Evolutionary conservation across 2,888 invertebrate genomes (phyloP), one percentile per base, ranked within the genome.

Genomic region (Lagria hirta): DNA sequence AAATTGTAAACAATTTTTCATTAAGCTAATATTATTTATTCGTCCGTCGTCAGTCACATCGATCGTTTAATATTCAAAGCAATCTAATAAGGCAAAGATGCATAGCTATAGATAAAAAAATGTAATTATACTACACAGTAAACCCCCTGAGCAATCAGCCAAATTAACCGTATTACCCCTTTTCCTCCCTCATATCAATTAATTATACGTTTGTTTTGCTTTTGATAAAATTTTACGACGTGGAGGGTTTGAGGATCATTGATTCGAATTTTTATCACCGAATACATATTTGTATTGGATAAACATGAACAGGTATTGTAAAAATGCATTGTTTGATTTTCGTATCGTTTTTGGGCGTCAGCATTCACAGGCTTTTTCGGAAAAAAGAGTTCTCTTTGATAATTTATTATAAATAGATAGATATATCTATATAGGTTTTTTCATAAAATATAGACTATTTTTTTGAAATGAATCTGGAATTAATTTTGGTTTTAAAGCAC

Each of bases 271-370:
- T 26, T 26, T 43, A 44, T 40, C 44, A 28, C 26, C 21, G 33
- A 38, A 40, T 33, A 43, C 37, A 44, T 44, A 32, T 44, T 44
- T 44, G 27, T 24, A 7, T 12, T 15, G 20, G 12, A 26, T 40
- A 44, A 44, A 44, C 28, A 38, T 6, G 17, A 13, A 44, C 44
- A 44, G 44, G 44, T 44, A 44, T 40, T 44, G 44, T 44, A 32
- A 44, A 44, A 44, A 44, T 37, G 33, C 33, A 34, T 28, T 44
- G 37, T 44, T 44, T 44, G 22, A 20, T 26, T 44, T 44, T 44
- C 26, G 34, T 40, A 44, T 44, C 44, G 20, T 14, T 29, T 41
- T 40, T 7, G 7, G 7, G 7, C 18, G 7, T n/a, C n/a, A n/a
- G n/a, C n/a, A n/a, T n/a, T n/a, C n/a, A n/a, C n/a, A n/a, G n/a